A percentile compares a stretch with the other conserved stretches of the same genome.
These are phyloP conservation scores for Prionchulus punctatus DNA, from an alignment of 2,888 invertebrate species.

Conservation along the genomic window DNA sequence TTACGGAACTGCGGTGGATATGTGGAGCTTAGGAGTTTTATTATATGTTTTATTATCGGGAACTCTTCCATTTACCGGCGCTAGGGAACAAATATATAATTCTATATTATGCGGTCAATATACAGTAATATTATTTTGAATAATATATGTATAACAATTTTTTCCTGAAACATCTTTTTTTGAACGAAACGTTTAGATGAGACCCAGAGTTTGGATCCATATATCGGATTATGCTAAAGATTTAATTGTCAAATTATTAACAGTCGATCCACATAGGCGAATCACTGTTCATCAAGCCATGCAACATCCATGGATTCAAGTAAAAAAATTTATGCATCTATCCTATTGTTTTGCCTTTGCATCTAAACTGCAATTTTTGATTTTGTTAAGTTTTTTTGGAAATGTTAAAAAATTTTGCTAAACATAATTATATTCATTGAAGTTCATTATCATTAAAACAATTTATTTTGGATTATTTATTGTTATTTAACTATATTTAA, in stretches of 20 bases:
- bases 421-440: no score
- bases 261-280: slow-evolving; percentile 73
- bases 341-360: no score
- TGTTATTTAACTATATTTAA: no score
- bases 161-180: neutral
- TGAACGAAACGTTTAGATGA: slow-evolving; percentile 46
- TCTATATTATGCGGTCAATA: slow-evolving; percentile 47
- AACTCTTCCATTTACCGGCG: slow-evolving; percentile 82
- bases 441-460: no score
- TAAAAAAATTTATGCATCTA: slow-evolving; percentile 39
- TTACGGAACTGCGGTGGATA: slow-evolving; percentile 69
- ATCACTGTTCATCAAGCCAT: slow-evolving; percentile 87
- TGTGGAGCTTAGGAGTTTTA: slow-evolving; percentile 79
- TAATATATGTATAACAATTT: neutral
- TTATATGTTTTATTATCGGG: slow-evolving; percentile 84
- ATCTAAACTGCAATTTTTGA: no score
- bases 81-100: slow-evolving; percentile 76
- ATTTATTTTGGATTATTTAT: no score
- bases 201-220: slow-evolving; percentile 71
- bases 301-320: slow-evolving; percentile 89
- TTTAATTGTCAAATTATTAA: slow-evolving; percentile 76
- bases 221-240: slow-evolving; percentile 90
- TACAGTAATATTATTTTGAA: slow-evolving; percentile 25
- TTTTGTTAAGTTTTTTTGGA: no score
- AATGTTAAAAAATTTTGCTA: no score